phyloP scores from a whole-genome alignment of 2,888 invertebrate genomes.

The Theodoxus fluviatilis region DNA sequence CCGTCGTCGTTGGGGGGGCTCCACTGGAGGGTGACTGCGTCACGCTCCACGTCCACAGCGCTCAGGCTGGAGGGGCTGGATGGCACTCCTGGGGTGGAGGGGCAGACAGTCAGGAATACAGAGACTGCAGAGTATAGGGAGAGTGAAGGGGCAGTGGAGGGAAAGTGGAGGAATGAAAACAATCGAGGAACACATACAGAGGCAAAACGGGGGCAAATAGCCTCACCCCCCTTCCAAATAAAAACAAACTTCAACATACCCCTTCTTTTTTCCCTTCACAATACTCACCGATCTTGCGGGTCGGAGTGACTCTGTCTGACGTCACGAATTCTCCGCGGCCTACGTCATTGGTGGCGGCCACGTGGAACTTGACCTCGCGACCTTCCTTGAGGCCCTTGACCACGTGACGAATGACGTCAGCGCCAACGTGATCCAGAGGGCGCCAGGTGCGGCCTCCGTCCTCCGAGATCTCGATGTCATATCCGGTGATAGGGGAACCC shows the following conservation, averaged over 20 bases:
- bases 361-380: slow-evolving; percentile 58
- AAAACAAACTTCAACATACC: neutral
- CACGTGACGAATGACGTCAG: slow-evolving; percentile 47
- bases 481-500: slow-evolving; percentile 61
- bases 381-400: slow-evolving; percentile 55
- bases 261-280: neutral
- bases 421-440: slow-evolving; percentile 53
- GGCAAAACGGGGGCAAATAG: neutral
- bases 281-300: slow-evolving; percentile 77
- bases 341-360: slow-evolving; percentile 60
- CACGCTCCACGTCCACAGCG: slow-evolving; percentile 35
- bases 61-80: no score
- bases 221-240: neutral
- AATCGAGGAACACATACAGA: neutral
- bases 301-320: slow-evolving; percentile 83
- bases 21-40: slow-evolving; percentile 52
- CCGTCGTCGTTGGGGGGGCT: slow-evolving; percentile 56
- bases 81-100: slow-evolving; percentile 52
- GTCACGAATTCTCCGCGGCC: slow-evolving; percentile 67
- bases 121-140: neutral
- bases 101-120: slow-evolving; percentile 38
- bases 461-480: slow-evolving; percentile 59
- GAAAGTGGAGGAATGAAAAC: neutral
- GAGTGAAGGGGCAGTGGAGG: neutral
- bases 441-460: slow-evolving; percentile 57